Base-by-base conservation (phyloP, 2,888 invertebrate genomes). In the Lithophane semibrunnea region DNA sequence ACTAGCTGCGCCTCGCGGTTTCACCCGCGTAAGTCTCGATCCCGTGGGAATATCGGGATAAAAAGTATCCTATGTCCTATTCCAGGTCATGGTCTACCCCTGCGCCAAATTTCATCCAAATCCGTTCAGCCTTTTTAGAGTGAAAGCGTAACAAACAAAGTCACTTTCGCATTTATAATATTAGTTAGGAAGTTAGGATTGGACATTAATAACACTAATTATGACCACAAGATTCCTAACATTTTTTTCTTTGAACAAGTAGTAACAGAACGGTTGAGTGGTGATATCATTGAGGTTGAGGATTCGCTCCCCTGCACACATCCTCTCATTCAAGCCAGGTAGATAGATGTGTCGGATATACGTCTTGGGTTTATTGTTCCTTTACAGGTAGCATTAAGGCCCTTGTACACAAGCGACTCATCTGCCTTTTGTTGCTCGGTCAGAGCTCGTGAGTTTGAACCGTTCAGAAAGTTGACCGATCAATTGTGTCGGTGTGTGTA, bases 271-370 rank as follows among this genome's bases (percentile, higher is more conserved):
- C 82, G 73, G 68, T 81, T 80, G 72, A 81, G 70, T 76, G 77
- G 80, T 86, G 89, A 88, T 86, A 87, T 87, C 88, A 89, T 82
- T 82, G 80, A 87, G 78, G 71, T 73, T 82, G 76, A 75, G 65
- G 86, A 83, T 82, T 75, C 86, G 88, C 75, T 88, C 77, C 80
- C 80, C 65, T 80, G 73, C 80, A 67, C 82, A 83, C 87, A 89
- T 88, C 88, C 85, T 88, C 86, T 84, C 91, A 90, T 90, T 90
- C 91, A 90, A 77, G 75, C 66, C 90, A 88, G 88, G 89, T 88
- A 90, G 86, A 82, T 82, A 65, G 84, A 78, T 80, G 69, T 58
- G 80, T 86, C 81, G 81, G 86, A 84, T 80, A 84, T 77, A 63
- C 80, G 67, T 65, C 68, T 65, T 60, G 70, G 80, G 63, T 68